A percentile compares a stretch with the other conserved stretches of the same genome.
Evolutionary conservation across 2,113 vertebrate species (phyloP).

Genomic region (Apeltes quadracus): DNA sequence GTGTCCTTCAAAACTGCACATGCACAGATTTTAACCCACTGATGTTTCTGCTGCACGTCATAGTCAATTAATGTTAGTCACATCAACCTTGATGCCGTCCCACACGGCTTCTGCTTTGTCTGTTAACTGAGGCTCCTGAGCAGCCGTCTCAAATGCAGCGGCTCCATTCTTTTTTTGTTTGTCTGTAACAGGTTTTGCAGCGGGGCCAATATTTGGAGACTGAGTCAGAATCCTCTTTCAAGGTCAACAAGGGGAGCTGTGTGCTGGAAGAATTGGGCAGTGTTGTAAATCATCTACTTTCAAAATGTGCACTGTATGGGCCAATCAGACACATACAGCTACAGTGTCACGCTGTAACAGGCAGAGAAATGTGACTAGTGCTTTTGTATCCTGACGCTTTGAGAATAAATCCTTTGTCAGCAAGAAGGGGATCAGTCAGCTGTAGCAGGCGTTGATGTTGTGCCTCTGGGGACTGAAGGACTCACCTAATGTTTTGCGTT

Average conservation of each 20-base stretch:
- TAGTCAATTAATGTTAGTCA: not conserved
- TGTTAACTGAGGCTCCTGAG: constrained; percentile 10
- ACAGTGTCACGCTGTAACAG: constrained; percentile 57
- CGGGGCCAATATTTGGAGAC: constrained; percentile 60
- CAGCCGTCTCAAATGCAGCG: constrained; percentile 35
- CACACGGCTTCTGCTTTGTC: not conserved
- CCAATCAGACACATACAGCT: constrained; percentile 3
- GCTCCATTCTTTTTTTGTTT: constrained; percentile 17
- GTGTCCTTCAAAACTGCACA: not conserved
- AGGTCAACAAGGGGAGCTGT: constrained; percentile 64
- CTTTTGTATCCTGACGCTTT: constrained; percentile 51
- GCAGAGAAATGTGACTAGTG: constrained; percentile 45
- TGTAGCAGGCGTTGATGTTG: constrained; percentile 34
- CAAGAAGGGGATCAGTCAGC: constrained; percentile 50
- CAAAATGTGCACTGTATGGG: constrained; percentile 30
- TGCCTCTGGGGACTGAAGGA: constrained; percentile 9
- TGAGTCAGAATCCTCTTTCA: constrained; percentile 71
- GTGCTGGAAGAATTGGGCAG: constrained; percentile 40
- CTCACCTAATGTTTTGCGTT: constrained; percentile 9
- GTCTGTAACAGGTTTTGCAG: constrained; percentile 33
- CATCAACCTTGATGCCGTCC: not conserved
- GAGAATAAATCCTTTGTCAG: constrained; percentile 61
- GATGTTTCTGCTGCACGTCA: not conserved
- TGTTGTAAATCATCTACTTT: constrained; percentile 39
- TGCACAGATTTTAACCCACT: not conserved